Percentiles rank a stretch among this genome's conserved stretches.
These are phyloP conservation scores for Callochromis pleurospilus DNA, from an alignment of 2,113 vertebrate species.

Conservation along the genomic window DNA sequence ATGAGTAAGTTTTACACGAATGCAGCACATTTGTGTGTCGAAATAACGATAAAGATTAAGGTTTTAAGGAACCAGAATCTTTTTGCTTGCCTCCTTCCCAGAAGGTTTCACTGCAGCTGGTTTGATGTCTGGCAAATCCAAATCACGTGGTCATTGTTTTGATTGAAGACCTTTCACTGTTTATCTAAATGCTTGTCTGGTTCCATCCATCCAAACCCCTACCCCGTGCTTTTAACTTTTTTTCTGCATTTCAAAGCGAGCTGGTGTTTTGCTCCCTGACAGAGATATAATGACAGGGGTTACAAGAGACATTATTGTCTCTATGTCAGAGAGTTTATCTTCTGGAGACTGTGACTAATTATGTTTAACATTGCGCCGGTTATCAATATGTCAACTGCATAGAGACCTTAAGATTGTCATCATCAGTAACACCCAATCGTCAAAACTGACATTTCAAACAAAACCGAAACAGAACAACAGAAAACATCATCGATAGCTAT, in stretches of 20 bases:
- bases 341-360: background rate
- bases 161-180: slow-evolving; percentile 1
- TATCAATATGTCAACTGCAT: background rate
- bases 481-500: background rate
- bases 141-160: background rate
- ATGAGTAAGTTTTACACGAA: background rate
- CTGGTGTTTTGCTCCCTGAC: background rate
- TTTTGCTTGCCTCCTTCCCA: background rate
- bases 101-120: background rate
- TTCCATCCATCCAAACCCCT: background rate
- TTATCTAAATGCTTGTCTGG: background rate
- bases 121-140: background rate
- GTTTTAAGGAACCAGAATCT: background rate
- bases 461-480: background rate
- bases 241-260: background rate
- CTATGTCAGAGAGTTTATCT: background rate
- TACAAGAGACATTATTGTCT: background rate
- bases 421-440: background rate
- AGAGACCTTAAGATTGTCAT: background rate
- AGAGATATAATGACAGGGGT: background rate
- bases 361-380: background rate
- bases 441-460: background rate
- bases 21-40: background rate
- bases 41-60: background rate
- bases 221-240: background rate